Base-by-base conservation (phyloP, 2,888 invertebrate genomes). In the Ophioninae sp. region DNA sequence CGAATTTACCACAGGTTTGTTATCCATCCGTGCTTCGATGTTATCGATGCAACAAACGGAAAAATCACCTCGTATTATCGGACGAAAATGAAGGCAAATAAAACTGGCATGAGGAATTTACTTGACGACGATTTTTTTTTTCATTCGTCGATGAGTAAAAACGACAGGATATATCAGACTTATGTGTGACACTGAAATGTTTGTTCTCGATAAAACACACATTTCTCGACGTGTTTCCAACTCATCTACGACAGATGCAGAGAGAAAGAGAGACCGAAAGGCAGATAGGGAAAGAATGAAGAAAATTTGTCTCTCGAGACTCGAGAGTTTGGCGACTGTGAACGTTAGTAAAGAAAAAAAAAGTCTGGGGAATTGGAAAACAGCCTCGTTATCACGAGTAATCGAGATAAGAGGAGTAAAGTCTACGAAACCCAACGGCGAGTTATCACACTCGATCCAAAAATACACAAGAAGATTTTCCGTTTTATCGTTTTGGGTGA, bases 321-420 rank as follows among this genome's bases (percentile, higher is more conserved):
- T 37, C 67, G 65, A 41, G 65, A 73, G 17, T 73, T 73, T 8
- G 23, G 10, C 30, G 59, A 30, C 30, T 30, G 30, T 3, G 30
- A 30, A 3, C 30, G 30, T 30, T 30, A 30, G 30, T 30, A 30
- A 30, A 67, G 30, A 20, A 74, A 83, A 77, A 68, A 73, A 72
- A 61, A 13, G 7, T 0, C 9, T 6, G 37, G 71, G 44, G 9
- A 44, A 65, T 74, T 58, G 69, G 44, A 73, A 74, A 81, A 78
- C 51, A n/a, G 64, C 59, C 37, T 37, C 59, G 69, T 83, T 81
- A 78, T 83, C 80, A 23, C 44, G 6, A n/a, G 80, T 69, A 39
- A 65, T 39, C 41, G 73, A 69, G 83, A 83, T 83, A 83, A 83
- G 73, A 61, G 39, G 65, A 80, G 56, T 68, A 58, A 68, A 83